Base-by-base conservation (phyloP, 1,140 invertebrate genomes). In the Bombus vancouverensis region DNA sequence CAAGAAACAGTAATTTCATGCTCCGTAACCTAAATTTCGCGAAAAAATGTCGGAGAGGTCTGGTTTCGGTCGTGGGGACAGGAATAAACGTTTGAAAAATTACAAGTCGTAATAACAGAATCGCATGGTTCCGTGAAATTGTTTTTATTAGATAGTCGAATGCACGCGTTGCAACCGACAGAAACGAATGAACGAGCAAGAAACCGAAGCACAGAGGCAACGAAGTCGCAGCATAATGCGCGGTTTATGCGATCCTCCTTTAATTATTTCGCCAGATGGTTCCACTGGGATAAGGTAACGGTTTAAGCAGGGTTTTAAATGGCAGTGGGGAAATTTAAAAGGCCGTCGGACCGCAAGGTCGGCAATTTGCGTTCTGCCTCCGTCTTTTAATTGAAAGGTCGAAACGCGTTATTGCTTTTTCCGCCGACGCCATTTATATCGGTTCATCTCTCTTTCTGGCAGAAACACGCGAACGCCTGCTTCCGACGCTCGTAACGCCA, bases 181-280 rank as follows among this genome's bases (percentile, higher is more conserved):
- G 83, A 47, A 80, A 85, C 34, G 66, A 85, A 80, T 85, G 77
- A 80, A 85, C 53, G 77, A 47, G 83, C 47, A 71, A 73, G 83
- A 65, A 73, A 65, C 15, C 57, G 47, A 37, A 62, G 72, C 15
- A 4, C 72, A 9, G 32, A n/a, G 42, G 57, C 18, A 85, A 78
- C 83, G 37, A 39, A 80, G 83, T 80, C 83, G 76, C 57, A 32
- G 83, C 77, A 85, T 85, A 85, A 85, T 85, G 83, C 83, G 76
- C 53, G 83, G 83, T 85, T 72, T 85, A 85, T 73, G 83, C 83
- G 83, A 85, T 85, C 77, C 83, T 85, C 77, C 83, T 85, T 85
- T 85, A 85, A 85, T 85, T 85, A 85, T 85, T 85, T 80, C 76
- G 39, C 76, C 83, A 85, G 83, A 85, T 85, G 83, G 83, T 59